Conservation (phyloP, 2,113 vertebrate genomes). For the Oceanites oceanicus region DNA sequence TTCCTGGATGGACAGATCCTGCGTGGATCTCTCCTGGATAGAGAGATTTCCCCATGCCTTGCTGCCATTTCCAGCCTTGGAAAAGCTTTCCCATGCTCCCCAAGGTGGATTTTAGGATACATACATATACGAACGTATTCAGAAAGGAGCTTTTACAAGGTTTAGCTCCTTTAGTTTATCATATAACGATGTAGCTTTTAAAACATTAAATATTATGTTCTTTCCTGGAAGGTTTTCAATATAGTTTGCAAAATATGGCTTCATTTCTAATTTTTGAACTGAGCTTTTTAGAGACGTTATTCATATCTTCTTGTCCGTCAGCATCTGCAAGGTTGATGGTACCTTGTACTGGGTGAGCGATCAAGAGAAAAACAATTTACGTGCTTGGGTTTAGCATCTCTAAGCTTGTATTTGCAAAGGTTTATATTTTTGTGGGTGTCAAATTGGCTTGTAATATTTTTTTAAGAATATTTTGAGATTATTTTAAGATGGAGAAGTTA, state of each 20-base stretch:
- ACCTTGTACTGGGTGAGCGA: not conserved
- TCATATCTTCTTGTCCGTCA: not conserved
- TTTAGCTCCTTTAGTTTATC: not conserved
- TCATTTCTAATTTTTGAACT: not conserved
- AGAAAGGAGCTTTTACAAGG: not conserved
- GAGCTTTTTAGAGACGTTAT: not conserved
- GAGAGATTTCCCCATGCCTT: not conserved
- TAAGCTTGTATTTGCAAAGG: not conserved
- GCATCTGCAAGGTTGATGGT: not conserved
- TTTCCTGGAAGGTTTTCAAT: not conserved
- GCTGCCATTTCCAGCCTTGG: not conserved
- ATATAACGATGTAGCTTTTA: not conserved
- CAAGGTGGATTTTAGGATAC: not conserved
- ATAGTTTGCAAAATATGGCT: not conserved
- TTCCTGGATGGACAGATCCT: not conserved
- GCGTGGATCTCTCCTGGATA: not conserved
- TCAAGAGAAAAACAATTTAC: not conserved
- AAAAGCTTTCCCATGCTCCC: not conserved
- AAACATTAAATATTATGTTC: not conserved
- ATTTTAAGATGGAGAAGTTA: not conserved
- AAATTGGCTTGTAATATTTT: not conserved
- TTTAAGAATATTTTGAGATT: not conserved
- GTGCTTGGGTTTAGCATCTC: not conserved
- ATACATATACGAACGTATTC: accelerated
- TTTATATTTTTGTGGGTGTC: not conserved